Percentiles rank a stretch among this genome's conserved stretches.
These are phyloP conservation scores for Subacronicta megacephala DNA, from an alignment of 2,888 invertebrate genomes.

Conservation along the genomic window DNA sequence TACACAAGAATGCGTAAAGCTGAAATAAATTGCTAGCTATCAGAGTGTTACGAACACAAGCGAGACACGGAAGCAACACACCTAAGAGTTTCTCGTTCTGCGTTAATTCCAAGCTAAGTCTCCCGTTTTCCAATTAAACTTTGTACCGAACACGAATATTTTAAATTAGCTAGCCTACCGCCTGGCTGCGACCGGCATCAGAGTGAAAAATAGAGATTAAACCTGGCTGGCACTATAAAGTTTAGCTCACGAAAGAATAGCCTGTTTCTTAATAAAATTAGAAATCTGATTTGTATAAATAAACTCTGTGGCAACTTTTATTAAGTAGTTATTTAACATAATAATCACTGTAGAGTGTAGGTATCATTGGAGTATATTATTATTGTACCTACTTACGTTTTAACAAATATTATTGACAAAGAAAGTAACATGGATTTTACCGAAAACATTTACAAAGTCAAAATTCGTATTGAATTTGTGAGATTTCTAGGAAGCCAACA, in stretches of 20 bases:
- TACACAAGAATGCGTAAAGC: constrained; percentile 19
- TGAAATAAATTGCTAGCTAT: constrained; percentile 20
- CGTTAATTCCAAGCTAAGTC: constrained; percentile 62
- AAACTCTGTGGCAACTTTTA: no score
- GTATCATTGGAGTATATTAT: no score
- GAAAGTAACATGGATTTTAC: not conserved
- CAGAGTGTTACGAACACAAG: constrained; percentile 21
- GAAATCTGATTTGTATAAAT: constrained; percentile 11
- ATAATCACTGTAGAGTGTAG: no score
- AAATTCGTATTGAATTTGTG: constrained; percentile 9
- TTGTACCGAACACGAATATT: constrained; percentile 69
- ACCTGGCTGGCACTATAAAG: constrained; percentile 22
- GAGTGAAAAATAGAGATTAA: constrained; percentile 49
- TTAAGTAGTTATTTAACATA: no score
- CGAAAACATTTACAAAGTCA: constrained; percentile 7
- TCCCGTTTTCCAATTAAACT: constrained; percentile 77
- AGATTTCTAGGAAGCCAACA: constrained; percentile 11
- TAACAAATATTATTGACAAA: not conserved
- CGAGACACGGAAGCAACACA: constrained; percentile 33
- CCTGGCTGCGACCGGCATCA: constrained; percentile 30
- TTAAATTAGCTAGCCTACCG: constrained; percentile 68
- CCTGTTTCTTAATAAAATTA: constrained; percentile 17
- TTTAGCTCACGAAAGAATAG: constrained; percentile 6
- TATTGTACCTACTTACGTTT: constrained; percentile 3
- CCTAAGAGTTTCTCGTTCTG: constrained; percentile 57